Percentiles rank a stretch among this genome's conserved stretches.
Evolutionary conservation across 2,113 vertebrate genomes (phyloP).

Genomic region (Phaethornis superciliosus): DNA sequence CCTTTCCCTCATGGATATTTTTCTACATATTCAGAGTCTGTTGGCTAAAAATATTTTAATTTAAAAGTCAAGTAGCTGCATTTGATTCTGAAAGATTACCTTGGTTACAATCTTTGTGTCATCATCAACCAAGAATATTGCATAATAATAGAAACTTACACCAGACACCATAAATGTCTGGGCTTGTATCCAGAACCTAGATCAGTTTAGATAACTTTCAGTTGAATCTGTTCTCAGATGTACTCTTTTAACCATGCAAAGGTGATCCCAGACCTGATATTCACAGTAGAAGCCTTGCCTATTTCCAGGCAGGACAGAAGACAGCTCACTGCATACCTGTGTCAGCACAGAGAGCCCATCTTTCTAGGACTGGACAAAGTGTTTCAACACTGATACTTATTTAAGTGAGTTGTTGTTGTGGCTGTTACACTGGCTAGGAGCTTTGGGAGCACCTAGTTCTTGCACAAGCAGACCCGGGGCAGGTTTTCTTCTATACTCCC

Average conservation of each 20-base stretch:
- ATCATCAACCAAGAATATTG: not conserved
- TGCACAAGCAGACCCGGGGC: not conserved
- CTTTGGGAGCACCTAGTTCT: not conserved
- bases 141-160: not conserved
- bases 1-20: not conserved
- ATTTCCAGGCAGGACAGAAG: not conserved
- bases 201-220: not conserved
- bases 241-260: not conserved
- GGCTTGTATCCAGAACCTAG: not conserved
- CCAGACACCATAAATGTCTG: not conserved
- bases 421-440: not conserved
- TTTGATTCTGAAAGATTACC: constrained; percentile 10
- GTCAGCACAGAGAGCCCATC: not conserved
- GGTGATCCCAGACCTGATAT: not conserved
- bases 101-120: constrained; percentile 13
- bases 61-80: not conserved
- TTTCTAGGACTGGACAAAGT: not conserved
- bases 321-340: not conserved
- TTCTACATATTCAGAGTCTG: not conserved
- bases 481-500: not conserved
- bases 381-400: rapidly evolving
- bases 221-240: not conserved
- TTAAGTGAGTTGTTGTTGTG: not conserved
- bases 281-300: rapidly evolving
- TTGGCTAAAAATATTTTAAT: not conserved